phyloP scores from a whole-genome alignment of 2,888 invertebrate genomes.

The Galeopsomyia nigrocyanea region DNA sequence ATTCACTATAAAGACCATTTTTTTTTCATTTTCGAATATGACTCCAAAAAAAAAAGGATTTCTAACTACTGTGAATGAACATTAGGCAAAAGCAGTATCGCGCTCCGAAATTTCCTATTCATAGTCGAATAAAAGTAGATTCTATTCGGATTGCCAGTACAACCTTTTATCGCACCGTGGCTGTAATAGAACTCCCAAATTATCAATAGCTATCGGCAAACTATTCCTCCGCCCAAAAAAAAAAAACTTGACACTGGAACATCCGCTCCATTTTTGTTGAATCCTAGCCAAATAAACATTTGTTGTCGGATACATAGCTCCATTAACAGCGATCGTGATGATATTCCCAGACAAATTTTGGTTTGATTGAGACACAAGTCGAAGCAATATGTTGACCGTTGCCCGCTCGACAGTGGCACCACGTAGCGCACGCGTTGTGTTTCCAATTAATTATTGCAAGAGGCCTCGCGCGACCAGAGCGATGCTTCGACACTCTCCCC shows the following conservation, averaged over 20 bases:
- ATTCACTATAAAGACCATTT: no score
- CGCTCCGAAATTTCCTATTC: no score
- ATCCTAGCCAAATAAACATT: constrained; percentile 44
- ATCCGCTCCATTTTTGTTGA: no score
- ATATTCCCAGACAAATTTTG: constrained; percentile 47
- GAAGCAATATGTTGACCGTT: constrained; percentile 36
- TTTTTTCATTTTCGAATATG: no score
- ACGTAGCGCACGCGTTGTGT: constrained; percentile 24
- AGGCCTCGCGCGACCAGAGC: constrained; percentile 4
- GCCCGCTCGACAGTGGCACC: neutral
- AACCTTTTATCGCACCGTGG: no score
- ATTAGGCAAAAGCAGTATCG: no score
- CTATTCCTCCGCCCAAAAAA: no score
- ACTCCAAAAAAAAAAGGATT: no score
- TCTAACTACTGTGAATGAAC: no score
- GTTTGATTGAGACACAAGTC: constrained; percentile 44
- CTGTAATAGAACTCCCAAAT: neutral
- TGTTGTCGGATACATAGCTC: constrained; percentile 36
- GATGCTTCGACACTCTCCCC: constrained; percentile 8
- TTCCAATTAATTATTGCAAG: constrained; percentile 51
- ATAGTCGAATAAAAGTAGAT: no score
- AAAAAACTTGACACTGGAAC: no score
- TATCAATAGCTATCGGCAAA: neutral
- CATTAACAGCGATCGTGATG: constrained; percentile 46
- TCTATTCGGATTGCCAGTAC: no score